Evolutionary conservation across 2,113 vertebrate genomes (phyloP), one percentile per base, ranked within the genome.

Genomic region (Ctenomys sociabilis): DNA sequence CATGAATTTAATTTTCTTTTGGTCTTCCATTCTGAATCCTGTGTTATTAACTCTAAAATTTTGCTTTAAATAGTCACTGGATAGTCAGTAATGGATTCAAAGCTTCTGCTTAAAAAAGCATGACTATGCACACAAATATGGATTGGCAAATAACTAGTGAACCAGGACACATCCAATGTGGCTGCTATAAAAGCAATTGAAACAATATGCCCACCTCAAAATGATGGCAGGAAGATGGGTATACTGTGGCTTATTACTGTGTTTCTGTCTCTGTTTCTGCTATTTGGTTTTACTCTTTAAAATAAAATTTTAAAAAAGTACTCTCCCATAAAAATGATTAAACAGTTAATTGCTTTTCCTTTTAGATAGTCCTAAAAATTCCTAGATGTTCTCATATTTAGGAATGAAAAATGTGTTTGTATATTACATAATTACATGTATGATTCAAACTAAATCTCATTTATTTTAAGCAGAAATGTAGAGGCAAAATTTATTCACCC

Each of bases 1-100:
- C 3, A 68, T 40, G 17, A 87, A 49, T 90, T 95, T 93, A 66
- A 63, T 54, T 90, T 93, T 94, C 28, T 94, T 97, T 95, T 87
- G 84, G 40, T 70, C 77, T 94, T 92, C 72, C n/a, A 52, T 92
- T 75, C 45, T 92, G 75, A 90, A 63, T 92, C 66, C 78, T 93
- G 40, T 8, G 70, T 40, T 85, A 24, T 66, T 97, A 95, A 83
- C 11, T 73, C 68, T 70, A 70, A 96, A 93, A 93, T 35, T 85
- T 96, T 90, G 1, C 21, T 95, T 35, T 90, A 73, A 96, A 52
- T 61, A 5, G 96, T 88, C 63, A 82, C 22, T 84, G 61, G 61
- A 85, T 91, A 61, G 77, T 91, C 85, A 63, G 28, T 70, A 81
- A 77, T 2, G 49, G 70, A 88, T 88, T 19, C 9, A 52, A 90